These are phyloP conservation scores for Vanessa cardui DNA, from an alignment of 2,888 invertebrate species.

Conservation along the genomic window DNA sequence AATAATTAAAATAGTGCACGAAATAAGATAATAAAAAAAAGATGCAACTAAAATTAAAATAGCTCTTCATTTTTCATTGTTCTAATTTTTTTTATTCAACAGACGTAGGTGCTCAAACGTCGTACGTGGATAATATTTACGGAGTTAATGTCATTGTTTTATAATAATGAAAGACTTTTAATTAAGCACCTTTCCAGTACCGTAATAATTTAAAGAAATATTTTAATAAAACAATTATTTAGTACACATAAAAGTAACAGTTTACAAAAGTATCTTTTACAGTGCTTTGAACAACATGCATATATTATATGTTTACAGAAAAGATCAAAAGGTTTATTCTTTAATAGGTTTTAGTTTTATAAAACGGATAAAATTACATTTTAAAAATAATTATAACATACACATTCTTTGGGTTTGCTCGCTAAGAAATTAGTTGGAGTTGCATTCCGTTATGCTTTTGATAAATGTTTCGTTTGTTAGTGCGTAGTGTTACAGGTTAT, in stretches of 20 bases:
- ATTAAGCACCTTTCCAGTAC: no score
- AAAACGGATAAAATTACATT: not conserved
- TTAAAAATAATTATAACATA: not conserved
- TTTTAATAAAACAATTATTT: not conserved
- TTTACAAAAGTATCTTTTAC: not conserved
- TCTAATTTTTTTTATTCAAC: no score
- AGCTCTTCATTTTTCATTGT: no score
- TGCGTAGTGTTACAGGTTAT: no score
- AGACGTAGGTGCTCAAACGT: no score
- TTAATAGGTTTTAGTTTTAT: not conserved
- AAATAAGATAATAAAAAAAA: no score
- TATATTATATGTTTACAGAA: not conserved
- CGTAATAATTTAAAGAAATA: no score
- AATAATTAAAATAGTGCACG: no score
- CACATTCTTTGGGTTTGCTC: not conserved
- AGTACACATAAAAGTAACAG: not conserved
- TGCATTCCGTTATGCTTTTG: not conserved
- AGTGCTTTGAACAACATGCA: not conserved
- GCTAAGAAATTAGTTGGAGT: not conserved
- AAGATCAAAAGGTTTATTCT: not conserved
- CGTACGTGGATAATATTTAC: no score
- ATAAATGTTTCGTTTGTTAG: not conserved
- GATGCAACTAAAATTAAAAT: no score
- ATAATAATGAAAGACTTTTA: no score
- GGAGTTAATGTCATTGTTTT: no score